Evolutionary conservation across 1,140 invertebrate species (phyloP).

Genomic region (Zaprionus vittiger): DNA sequence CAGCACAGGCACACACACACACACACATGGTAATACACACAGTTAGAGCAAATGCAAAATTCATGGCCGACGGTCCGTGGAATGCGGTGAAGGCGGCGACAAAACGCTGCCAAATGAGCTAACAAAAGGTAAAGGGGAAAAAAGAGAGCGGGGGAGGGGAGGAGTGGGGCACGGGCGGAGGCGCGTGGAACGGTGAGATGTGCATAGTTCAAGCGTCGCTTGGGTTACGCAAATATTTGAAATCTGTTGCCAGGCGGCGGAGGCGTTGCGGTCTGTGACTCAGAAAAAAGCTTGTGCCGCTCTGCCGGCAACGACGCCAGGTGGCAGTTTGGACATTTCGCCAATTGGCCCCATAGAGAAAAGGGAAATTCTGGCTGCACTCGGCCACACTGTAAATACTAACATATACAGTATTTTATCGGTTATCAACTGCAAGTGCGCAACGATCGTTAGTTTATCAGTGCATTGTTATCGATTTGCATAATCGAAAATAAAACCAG

Average conservation of each 20-base stretch:
- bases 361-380: background rate
- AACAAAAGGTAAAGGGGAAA: conserved; percentile 1
- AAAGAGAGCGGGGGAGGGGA: background rate
- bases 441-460: background rate
- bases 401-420: background rate
- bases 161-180: conserved; percentile 10
- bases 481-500: background rate
- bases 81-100: conserved; percentile 68
- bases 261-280: conserved; percentile 44
- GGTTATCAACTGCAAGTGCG: background rate
- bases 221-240: conserved; percentile 67
- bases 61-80: conserved; percentile 65
- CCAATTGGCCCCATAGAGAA: conserved; percentile 9
- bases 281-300: conserved; percentile 20
- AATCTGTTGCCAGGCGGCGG: conserved; percentile 63
- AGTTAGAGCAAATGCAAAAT: conserved; percentile 70
- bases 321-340: conserved; percentile 35
- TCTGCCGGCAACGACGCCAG: conserved; percentile 19
- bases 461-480: background rate
- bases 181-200: conserved; percentile 10
- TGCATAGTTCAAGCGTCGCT: conserved; percentile 49
- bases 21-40: background rate
- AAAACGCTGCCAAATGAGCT: conserved; percentile 60
- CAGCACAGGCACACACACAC: background rate
- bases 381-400: background rate